Base-by-base conservation (phyloP, 2,113 vertebrate species). In the Engystomops pustulosus region DNA sequence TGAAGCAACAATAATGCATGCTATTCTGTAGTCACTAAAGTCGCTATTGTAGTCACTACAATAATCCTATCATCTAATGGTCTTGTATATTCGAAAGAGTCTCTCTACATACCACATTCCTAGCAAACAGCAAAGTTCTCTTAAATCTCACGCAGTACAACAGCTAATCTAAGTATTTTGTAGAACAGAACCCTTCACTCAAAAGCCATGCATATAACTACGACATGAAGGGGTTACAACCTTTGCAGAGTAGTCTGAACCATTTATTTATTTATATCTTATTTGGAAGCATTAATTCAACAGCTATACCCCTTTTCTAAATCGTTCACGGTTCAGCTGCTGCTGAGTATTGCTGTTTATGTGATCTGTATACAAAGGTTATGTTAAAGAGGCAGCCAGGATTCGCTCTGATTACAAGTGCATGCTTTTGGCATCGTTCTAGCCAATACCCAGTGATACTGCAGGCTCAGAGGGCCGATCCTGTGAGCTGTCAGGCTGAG, bases 311-410 rank as follows among this genome's bases (percentile, higher is more conserved):
- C 74, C 60, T 68, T 84, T 78, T 69, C 72, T 65, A 49, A 78
- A 76, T 55, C 72, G 34, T 84, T 84, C 81, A 84, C 72, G 81
- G 81, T 76, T 77, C 72, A 84, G 44, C 60, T 84, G 82, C 72
- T 84, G 45, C 45, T 34, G 72, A 84, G 71, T 84, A 69, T 84
- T 62, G 76, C 82, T 38, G 74, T 84, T 77, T 84, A 84, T 84
- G 82, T 84, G 82, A 84, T 84, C 72, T 84, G 82, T 84, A 84
- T 84, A 84, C 82, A 84, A 84, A 84, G 72, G 82, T 84, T 84
- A 84, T 84, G 82, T 77, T 84, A 84, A 84, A 55, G 49, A 53
- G 82, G 82, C 82, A 77, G 82, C 71, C 72, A 53, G 82, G 60
- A 68, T 78, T 69, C 60, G 30, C 30, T 76, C 72, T 68, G 82